These are phyloP conservation scores for Lagenorhynchus albirostris DNA, from an alignment of 2,113 vertebrate genomes.

Conservation along the genomic window DNA sequence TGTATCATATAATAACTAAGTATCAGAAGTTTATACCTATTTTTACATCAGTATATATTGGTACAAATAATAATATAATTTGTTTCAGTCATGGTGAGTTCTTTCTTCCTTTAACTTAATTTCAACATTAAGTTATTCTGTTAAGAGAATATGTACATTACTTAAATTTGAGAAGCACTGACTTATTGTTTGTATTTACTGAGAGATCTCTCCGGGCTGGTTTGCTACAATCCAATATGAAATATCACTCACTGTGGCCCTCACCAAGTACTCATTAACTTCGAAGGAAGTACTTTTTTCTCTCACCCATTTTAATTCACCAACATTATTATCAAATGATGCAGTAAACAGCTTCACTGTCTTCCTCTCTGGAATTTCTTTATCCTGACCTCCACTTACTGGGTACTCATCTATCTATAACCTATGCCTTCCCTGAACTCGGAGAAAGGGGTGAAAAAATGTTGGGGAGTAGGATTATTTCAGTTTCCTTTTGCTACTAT, in stretches of 20 bases:
- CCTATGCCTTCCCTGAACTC: conserved; percentile 69
- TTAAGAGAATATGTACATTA: not conserved
- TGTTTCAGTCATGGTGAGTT: not conserved
- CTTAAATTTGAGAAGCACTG: not conserved
- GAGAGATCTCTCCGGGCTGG: not conserved
- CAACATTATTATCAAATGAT: not conserved
- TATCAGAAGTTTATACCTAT: not conserved
- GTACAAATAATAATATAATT: not conserved
- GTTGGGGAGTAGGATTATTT: not conserved
- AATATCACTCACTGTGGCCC: not conserved
- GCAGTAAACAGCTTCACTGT: not conserved
- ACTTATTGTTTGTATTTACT: not conserved
- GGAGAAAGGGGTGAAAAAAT: not conserved
- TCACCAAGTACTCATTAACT: not conserved
- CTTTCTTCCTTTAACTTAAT: not conserved
- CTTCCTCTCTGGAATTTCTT: conserved; percentile 29
- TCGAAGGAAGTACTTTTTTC: not conserved
- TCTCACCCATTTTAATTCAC: not conserved
- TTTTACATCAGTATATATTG: not conserved
- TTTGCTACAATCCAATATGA: not conserved
- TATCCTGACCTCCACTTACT: conserved; percentile 38
- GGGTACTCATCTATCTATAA: conserved; percentile 81
- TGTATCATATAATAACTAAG: not conserved
- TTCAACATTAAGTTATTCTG: not conserved
- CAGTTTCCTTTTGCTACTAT: not conserved